phyloP scores from a whole-genome alignment of 1,140 invertebrate species.

The Bombus huntii region DNA sequence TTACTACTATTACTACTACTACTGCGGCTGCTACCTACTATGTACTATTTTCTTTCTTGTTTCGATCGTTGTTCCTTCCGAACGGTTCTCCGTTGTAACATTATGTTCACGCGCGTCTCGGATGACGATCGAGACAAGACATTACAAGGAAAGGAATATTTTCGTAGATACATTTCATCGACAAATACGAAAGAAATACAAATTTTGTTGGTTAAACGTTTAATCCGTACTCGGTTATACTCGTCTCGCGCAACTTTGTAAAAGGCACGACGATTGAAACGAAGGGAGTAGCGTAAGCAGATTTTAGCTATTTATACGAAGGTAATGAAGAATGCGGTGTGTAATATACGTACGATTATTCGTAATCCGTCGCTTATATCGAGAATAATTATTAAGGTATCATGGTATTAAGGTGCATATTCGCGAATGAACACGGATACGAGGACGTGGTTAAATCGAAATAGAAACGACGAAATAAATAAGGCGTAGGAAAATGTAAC shows the following conservation, averaged over 20 bases:
- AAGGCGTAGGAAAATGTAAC: neutral
- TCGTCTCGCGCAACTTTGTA: neutral
- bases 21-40: neutral
- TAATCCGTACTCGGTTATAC: neutral
- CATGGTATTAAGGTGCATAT: slow-evolving; percentile 32
- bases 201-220: neutral
- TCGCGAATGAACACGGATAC: slow-evolving; percentile 18
- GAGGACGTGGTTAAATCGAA: slow-evolving; percentile 8
- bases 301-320: slow-evolving; percentile 58
- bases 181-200: neutral
- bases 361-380: slow-evolving; percentile 22
- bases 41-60: neutral
- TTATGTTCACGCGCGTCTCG: neutral
- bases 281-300: slow-evolving; percentile 40
- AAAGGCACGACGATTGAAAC: slow-evolving; percentile 27
- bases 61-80: neutral
- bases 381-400: slow-evolving; percentile 33
- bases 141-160: neutral
- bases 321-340: slow-evolving; percentile 27
- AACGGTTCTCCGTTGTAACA: neutral
- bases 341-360: slow-evolving; percentile 38
- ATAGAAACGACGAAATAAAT: neutral
- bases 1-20: neutral
- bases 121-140: too few relatives aligned
- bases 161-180: neutral